phyloP scores from a whole-genome alignment of 1,140 invertebrate genomes.

The Wiebesia pumilae region DNA sequence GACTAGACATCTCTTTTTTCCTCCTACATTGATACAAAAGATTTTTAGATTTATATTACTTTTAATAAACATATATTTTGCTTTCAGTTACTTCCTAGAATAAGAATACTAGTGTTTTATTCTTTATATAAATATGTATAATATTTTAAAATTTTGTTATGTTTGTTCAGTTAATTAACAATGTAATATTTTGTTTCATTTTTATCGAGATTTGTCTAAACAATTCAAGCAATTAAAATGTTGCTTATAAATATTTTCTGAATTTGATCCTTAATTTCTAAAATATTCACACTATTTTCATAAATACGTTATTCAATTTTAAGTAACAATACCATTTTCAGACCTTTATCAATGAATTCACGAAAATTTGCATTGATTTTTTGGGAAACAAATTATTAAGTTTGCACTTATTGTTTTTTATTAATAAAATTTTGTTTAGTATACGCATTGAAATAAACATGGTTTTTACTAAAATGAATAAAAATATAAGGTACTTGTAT shows the following conservation, averaged over 20 bases:
- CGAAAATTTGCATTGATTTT: constrained; percentile 8
- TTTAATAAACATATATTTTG: not conserved
- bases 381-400: constrained; percentile 20
- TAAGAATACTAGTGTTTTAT: not conserved
- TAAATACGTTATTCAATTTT: not conserved
- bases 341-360: constrained; percentile 27
- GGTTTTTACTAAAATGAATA: constrained; percentile 9
- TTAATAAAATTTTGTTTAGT: not conserved
- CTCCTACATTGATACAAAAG: not conserved
- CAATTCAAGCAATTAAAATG: not conserved
- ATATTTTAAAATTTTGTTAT: not conserved
- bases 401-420: constrained; percentile 23
- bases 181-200: not conserved
- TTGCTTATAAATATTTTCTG: not conserved
- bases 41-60: not conserved
- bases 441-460: not conserved
- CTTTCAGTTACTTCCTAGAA: not conserved
- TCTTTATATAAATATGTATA: not conserved
- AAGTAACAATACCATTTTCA: not conserved
- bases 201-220: not conserved
- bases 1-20: constrained; percentile 8
- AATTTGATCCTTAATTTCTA: not conserved
- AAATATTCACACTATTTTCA: not conserved
- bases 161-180: not conserved
- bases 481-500: not conserved